Evolutionary conservation across 92 coral and sea anemone species (phyloP).

Genomic region (Phymanthus crucifer): DNA sequence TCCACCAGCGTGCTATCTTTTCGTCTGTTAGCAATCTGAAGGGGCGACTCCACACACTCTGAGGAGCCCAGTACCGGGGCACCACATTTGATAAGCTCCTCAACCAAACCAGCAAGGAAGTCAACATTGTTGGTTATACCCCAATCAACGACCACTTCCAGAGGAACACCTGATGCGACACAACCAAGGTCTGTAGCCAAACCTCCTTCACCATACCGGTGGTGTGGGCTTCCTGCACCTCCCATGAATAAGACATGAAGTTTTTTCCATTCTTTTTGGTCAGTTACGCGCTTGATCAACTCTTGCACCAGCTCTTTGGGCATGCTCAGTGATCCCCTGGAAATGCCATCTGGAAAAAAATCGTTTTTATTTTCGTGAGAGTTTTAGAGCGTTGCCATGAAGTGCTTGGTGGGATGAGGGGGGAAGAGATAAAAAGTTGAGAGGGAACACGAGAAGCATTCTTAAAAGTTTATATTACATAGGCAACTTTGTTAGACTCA

Average conservation of each 20-base stretch:
- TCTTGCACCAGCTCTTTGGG: conserved; percentile 51
- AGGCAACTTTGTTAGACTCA: too few relatives aligned
- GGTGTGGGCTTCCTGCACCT: conserved; percentile 66
- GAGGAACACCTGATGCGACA: conserved; percentile 61
- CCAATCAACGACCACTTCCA: conserved; percentile 50
- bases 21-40: conserved; percentile 24
- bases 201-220: conserved; percentile 69
- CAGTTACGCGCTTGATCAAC: conserved; percentile 40
- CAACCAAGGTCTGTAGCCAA: conserved; percentile 63
- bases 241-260: conserved; percentile 77
- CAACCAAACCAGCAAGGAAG: conserved; percentile 11
- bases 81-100: conserved; percentile 22
- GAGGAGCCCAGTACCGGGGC: conserved; percentile 36
- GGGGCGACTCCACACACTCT: conserved; percentile 26
- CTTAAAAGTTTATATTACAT: too few relatives aligned
- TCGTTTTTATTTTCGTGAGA: too few relatives aligned
- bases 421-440: too few relatives aligned
- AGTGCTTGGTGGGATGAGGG: too few relatives aligned
- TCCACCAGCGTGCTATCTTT: conserved; percentile 4
- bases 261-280: conserved; percentile 66
- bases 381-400: too few relatives aligned
- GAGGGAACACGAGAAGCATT: too few relatives aligned
- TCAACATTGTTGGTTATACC: conserved; percentile 1
- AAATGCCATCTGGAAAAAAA: conserved; percentile 59
- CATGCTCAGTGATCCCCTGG: conserved; percentile 42